Conservation (phyloP, 1,140 invertebrate species). For the Planococcus citri region DNA sequence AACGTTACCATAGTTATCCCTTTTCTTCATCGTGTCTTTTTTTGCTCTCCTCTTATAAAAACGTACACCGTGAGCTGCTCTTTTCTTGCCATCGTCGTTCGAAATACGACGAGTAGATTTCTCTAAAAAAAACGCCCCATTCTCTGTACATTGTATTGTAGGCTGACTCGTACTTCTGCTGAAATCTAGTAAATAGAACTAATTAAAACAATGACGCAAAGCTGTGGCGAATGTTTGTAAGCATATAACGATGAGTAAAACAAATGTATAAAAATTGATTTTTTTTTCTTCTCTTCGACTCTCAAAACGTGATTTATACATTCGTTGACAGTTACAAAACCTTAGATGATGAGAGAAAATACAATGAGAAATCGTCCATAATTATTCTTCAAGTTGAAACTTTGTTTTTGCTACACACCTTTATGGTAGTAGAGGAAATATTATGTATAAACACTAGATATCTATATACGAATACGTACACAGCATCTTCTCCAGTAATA, state of each 20-base stretch:
- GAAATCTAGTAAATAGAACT: no score
- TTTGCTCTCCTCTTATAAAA: no score
- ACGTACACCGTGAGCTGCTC: no score
- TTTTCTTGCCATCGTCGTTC: no score
- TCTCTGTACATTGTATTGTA: no score
- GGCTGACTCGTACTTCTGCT: no score
- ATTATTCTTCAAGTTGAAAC: background rate
- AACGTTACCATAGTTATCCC: background rate
- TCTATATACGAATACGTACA: no score
- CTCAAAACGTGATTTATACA: background rate
- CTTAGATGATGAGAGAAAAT: background rate
- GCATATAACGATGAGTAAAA: background rate
- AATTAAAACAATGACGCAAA: no score
- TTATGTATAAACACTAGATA: background rate
- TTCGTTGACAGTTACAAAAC: background rate
- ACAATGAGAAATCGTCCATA: background rate
- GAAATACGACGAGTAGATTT: no score
- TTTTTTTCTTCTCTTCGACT: no score
- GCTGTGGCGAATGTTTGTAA: no score
- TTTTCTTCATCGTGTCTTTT: background rate
- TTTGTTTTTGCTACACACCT: constrained; percentile 2
- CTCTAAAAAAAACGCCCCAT: no score
- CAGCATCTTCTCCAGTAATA: background rate
- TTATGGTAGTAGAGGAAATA: background rate
- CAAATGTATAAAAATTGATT: background rate